Evolutionary conservation across 2,888 invertebrate species (phyloP).

Genomic region (Drosophila longiperda): DNA sequence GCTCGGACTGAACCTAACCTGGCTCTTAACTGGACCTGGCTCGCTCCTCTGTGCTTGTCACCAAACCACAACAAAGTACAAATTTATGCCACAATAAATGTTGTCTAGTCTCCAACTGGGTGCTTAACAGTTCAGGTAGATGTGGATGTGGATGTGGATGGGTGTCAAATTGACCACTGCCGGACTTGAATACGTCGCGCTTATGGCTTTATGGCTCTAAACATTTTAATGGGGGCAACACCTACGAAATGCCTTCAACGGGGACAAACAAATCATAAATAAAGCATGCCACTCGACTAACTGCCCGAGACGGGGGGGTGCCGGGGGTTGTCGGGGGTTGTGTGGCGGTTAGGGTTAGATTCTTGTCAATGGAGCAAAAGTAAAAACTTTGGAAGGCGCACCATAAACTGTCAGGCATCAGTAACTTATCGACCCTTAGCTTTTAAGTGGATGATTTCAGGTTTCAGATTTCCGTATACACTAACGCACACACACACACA

Average conservation of each 20-base stretch:
- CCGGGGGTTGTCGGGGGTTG: background rate
- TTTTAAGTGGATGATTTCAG: slow-evolving; percentile 79
- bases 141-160: background rate
- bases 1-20: slow-evolving; percentile 30
- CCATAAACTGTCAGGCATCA: slow-evolving; percentile 78
- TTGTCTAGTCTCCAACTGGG: slow-evolving; percentile 20
- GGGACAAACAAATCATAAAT: slow-evolving; percentile 31
- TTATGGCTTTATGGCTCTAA: slow-evolving; percentile 20
- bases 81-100: slow-evolving; percentile 78
- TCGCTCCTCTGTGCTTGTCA: slow-evolving; percentile 25
- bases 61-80: slow-evolving; percentile 76
- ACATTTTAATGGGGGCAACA: slow-evolving; percentile 35
- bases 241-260: slow-evolving; percentile 16
- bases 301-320: too few species aligned
- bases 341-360: slow-evolving; percentile 14
- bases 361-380: slow-evolving; percentile 40
- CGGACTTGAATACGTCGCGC: slow-evolving; percentile 26
- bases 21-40: slow-evolving; percentile 31
- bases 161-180: slow-evolving; percentile 33
- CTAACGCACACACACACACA: slow-evolving; percentile 15
- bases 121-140: background rate
- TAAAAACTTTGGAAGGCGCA: slow-evolving; percentile 46
- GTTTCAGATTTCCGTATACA: slow-evolving; percentile 67
- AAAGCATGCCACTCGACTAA: slow-evolving; percentile 12
- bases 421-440: slow-evolving; percentile 80